Evolutionary conservation across 1,140 invertebrate genomes (phyloP), one percentile per base, ranked within the genome.

Genomic region (Saccostrea echinata): DNA sequence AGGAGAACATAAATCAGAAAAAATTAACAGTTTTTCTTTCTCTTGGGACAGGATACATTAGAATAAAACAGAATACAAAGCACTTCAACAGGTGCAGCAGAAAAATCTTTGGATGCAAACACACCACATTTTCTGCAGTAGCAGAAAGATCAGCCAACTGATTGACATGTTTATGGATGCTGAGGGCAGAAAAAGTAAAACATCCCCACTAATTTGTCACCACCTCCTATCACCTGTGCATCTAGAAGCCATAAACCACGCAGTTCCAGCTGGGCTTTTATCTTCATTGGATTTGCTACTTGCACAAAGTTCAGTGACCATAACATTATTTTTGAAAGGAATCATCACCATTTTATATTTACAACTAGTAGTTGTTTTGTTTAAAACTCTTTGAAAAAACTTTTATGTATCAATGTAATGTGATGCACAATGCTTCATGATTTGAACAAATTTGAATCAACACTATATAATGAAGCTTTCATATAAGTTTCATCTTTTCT

Each of bases 61-160:
- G 24, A 27, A 33, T 30, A 76, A 24, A 76, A 16, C 55, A 61
- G 2, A 61, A 61, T 6, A 61, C 6, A 76, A 76, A 76, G 27
- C 68, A 76, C 30, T 76, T 76, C 3, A 76, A 76, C 24, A 76
- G 68, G 27, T 76, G 68, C 68, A 76, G 68, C 4, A 33, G 68
- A 18, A 33, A 61, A 33, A 33, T 13, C 68, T 76, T 24, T 76
- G 13, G 27, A 12, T 30, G 68, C 68, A n/a, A 24, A 64, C 8
- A 76, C 30, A 30, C 30, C 27, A 61, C 55, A 61, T 61, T 61
- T 6, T 16, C 68, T 30, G 68, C 68, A 27, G 4, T 33, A 76
- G 27, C 68, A 76, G 13, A 27, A 76, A 3, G 64, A 64, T 24
- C 64, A 33, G 64, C 27, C 27, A 76, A 30, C 24, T 76, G 30